Base-by-base conservation (phyloP, 2,113 vertebrate genomes). In the Rhinogobius similis region DNA sequence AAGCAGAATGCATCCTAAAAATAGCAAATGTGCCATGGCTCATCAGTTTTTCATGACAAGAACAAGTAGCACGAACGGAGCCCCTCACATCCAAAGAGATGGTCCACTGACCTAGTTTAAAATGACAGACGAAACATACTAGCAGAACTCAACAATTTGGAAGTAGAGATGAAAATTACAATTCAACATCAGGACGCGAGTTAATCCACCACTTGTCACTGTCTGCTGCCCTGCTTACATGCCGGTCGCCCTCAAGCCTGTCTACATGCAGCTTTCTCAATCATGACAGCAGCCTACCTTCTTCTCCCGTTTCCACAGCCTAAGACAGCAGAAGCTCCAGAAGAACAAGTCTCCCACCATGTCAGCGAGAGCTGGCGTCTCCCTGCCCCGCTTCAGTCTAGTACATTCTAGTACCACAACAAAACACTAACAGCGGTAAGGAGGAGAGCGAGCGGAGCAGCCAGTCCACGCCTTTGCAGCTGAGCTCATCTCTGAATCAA, bases 311-410 rank as follows among this genome's bases (percentile, higher is more conserved):
- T 77, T 93, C 93, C 92, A 94, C 72, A 92, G 86, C 86, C 79
- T 89, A 36, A 93, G 91, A 88, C 93, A 94, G 89, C 93, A 93
- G 75, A 92, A 93, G 76, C 91, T 88, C 93, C 92, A 94, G 82
- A 88, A 84, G 81, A 93, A 91, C 68, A 93, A 44, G 59, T 93
- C 92, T 67, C 91, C 89, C 82, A 94, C 81, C 93, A 94, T 94
- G 89, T 82, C 90, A 82, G 70, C 82, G 26, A 58, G 65, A 82
- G 79, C 72, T 41, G 65, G 82, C 52, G 80, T 79, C 50, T 70
- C 69, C 65, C 55, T 61, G 62, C 0, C 23, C 67, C 53, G 20
- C 43, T 81, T 83, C 82, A 88, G 82, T 83, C 83, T 83, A 88
- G 83, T 80, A 82, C 92, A 92, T 93, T 87, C 84, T 84, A 88